Evolutionary conservation across 1,140 invertebrate genomes (phyloP), one percentile per base, ranked within the genome.

Genomic region (Hylyphantes graminicola): DNA sequence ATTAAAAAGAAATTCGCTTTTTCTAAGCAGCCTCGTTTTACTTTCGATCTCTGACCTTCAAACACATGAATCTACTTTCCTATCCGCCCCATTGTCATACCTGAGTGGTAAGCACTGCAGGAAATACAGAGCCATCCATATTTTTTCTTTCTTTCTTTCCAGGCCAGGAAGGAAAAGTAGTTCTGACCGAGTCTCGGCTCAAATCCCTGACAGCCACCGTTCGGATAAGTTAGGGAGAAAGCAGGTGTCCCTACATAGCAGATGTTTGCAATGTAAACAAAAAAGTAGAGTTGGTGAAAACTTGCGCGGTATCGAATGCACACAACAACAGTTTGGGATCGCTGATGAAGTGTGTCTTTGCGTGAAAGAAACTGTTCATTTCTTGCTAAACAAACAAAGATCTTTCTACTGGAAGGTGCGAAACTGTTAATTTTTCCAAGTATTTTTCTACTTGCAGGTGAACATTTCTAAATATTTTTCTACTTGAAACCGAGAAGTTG

Each of bases 231-330:
- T 50, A 35, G 50, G 1, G 54, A 70, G 35, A 78, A 59, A 59
- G 65, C 77, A 80, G 77, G 77, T 80, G 77, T 61, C 54, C 50
- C 54, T 48, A 12, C 51, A 12, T 2, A 70, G 77, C 77, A 80
- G 77, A 80, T 80, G 77, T 19, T 57, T 57, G 17, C 11, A 70
- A 80, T 68, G 77, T 80, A 80, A 80, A 80, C 65, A 80, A 65
- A 17, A 78, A 70, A 15, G 63, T 12, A 48, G 15, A 64, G 51
- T 67, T n/a, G 61, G 76, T 15, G 9, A 75, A 75, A n/a, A 54
- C 65, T 68, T 68, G 17, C 35, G 13, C 11, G 19, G 35, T 19
- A 67, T 21, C n/a, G 11, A 35, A 35, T 35, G 35, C 35, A 35
- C 35, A 35, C 35, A 35, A 35, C 35, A 35, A 35, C 35, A 35